Conservation (phyloP, 2,113 vertebrate genomes). For the Phrynosoma platyrhinos region DNA sequence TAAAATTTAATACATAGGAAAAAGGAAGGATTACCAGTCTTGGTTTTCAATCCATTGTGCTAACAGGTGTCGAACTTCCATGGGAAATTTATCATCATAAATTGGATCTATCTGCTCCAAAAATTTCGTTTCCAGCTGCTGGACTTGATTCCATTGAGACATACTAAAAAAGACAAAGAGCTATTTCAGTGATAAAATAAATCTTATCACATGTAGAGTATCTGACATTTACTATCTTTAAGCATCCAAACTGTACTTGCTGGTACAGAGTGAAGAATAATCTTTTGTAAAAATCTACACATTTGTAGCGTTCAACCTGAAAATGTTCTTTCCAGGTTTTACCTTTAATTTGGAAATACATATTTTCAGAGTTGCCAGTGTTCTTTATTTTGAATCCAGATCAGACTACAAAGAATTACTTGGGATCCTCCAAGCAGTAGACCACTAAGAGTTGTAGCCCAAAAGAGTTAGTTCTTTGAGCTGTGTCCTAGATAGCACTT, state of each 20-base stretch:
- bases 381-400: neutral
- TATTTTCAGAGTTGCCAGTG: neutral
- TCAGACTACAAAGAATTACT: too few relatives aligned
- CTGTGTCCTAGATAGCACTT: neutral
- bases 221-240: neutral
- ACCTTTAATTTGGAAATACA: neutral
- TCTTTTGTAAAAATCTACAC: neutral
- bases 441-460: too few relatives aligned
- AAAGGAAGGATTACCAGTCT: constrained; percentile 86
- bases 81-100: constrained; percentile 97
- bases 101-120: constrained; percentile 96
- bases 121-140: constrained; percentile 93
- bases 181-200: neutral
- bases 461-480: too few relatives aligned
- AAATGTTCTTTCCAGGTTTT: neutral
- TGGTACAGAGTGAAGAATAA: neutral
- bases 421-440: too few relatives aligned
- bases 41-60: constrained; percentile 95
- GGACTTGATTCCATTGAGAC: constrained; percentile 98
- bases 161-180: constrained; percentile 80
- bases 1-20: neutral
- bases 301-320: neutral
- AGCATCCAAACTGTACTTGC: neutral
- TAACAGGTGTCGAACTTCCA: constrained; percentile 94
- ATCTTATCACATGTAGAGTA: neutral